Evolutionary conservation across 64 coral and sea anemone genomes (phyloP), one percentile per base, ranked within the genome.

Genomic region (Trachythela sp.): DNA sequence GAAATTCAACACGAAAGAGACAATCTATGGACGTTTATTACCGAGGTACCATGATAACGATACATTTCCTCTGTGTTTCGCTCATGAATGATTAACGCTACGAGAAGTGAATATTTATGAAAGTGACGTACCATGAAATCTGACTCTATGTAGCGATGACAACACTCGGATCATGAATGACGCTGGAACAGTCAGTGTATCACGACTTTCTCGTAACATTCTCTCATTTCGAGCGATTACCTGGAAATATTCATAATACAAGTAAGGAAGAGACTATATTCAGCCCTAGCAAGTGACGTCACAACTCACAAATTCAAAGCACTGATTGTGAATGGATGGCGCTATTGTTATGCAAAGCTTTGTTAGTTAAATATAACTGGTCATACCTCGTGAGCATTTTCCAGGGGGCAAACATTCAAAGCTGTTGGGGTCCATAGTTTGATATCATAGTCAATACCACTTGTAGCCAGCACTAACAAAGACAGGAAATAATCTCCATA

Each of bases 81-180:
- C 42, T 45, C 42, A 45, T 45, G 11, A 45, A 45, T n/a, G n/a
- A n/a, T n/a, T n/a, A n/a, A n/a, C n/a, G n/a, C n/a, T n/a, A n/a
- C n/a, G n/a, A n/a, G n/a, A n/a, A n/a, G n/a, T n/a, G n/a, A n/a
- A n/a, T n/a, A n/a, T n/a, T n/a, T n/a, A n/a, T n/a, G n/a, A n/a
- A n/a, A n/a, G n/a, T 15, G 37, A 93, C 95, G 58, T 92, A 97
- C 95, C 87, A 18, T 35, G 75, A 85, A 89, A 91, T 18, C 95
- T 70, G 1, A 91, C 93, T 39, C 94, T 90, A 71, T 94, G 94
- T 24, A 97, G 39, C 0, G 95, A 92, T 6, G 95, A 93, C 35
- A 97, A 67, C 88, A 97, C 92, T 60, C 95, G 75, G 50, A 97
- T 84, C 95, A 97, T 97, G 86, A 97, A 97, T 7, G 95, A 94